Evolutionary conservation across 2,113 vertebrate genomes (phyloP).

Genomic region (Poicephalus meyeri): DNA sequence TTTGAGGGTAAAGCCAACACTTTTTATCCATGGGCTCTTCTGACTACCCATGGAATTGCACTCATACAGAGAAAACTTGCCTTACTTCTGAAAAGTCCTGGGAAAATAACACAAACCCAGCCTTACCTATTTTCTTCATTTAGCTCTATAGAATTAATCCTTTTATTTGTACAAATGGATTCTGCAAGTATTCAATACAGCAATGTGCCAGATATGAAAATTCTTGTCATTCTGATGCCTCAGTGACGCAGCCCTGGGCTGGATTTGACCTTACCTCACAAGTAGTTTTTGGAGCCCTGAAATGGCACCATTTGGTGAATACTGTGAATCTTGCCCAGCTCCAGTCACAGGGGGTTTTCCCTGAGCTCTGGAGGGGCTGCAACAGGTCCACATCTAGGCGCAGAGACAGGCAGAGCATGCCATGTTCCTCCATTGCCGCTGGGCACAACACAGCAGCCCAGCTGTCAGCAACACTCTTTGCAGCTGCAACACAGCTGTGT

Average conservation of each 20-base stretch:
- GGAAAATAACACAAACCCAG: not conserved
- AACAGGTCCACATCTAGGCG: not conserved
- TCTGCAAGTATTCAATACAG: not conserved
- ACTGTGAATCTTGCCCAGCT: not conserved
- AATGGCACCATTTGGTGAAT: not conserved
- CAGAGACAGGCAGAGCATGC: not conserved
- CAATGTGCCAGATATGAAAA: not conserved
- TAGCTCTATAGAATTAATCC: not conserved
- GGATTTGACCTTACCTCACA: not conserved
- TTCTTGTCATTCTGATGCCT: not conserved
- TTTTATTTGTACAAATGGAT: not conserved
- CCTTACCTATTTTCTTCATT: not conserved
- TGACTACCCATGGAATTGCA: not conserved
- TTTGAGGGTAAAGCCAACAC: not conserved
- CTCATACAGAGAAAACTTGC: not conserved
- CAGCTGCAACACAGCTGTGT: not conserved
- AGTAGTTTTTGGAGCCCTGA: not conserved
- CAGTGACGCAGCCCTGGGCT: not conserved
- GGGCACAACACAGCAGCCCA: fast-evolving
- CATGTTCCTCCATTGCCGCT: fast-evolving
- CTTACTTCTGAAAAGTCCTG: not conserved
- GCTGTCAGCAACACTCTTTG: not conserved
- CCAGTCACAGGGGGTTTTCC: not conserved
- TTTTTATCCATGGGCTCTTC: not conserved
- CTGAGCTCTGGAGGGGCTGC: not conserved